Conservation (phyloP, 92 coral and sea anemone species). For the Palythoa grandis region DNA sequence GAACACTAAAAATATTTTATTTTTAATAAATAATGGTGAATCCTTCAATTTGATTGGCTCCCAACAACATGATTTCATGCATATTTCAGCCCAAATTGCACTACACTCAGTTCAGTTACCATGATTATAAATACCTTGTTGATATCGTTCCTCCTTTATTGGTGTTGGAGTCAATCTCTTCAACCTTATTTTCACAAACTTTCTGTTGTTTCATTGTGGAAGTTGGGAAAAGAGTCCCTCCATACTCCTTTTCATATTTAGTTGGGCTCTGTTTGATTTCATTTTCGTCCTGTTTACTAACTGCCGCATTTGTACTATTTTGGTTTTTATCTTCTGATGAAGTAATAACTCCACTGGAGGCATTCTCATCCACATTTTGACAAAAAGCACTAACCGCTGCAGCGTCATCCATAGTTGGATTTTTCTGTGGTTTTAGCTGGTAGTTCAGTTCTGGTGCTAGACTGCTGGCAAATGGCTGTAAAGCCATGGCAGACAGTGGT, state of each 20-base stretch:
- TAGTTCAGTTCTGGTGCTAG: conserved; percentile 15
- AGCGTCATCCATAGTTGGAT: not conserved
- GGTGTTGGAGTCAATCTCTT: not conserved
- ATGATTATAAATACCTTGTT: conserved; percentile 1
- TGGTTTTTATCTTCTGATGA: conserved; percentile 3
- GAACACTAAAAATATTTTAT: no score
- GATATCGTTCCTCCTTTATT: not conserved
- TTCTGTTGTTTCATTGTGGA: conserved; percentile 1
- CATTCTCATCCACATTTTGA: conserved; percentile 21
- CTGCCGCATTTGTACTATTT: not conserved
- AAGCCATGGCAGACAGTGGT: conserved; percentile 39
- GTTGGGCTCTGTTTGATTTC: not conserved
- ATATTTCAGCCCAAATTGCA: no score
- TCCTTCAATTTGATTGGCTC: no score
- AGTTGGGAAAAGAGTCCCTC: not conserved
- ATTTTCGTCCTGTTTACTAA: not conserved
- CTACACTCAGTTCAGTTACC: no score
- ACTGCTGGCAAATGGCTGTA: conserved; percentile 31
- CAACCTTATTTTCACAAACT: not conserved
- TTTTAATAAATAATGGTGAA: no score
- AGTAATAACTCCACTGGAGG: not conserved
- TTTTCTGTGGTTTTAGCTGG: conserved; percentile 17
- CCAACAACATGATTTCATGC: no score
- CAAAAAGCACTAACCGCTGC: not conserved
- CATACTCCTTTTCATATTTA: not conserved